These are phyloP conservation scores for Molanna angustata DNA, from an alignment of 2,888 invertebrate species.

Conservation along the genomic window DNA sequence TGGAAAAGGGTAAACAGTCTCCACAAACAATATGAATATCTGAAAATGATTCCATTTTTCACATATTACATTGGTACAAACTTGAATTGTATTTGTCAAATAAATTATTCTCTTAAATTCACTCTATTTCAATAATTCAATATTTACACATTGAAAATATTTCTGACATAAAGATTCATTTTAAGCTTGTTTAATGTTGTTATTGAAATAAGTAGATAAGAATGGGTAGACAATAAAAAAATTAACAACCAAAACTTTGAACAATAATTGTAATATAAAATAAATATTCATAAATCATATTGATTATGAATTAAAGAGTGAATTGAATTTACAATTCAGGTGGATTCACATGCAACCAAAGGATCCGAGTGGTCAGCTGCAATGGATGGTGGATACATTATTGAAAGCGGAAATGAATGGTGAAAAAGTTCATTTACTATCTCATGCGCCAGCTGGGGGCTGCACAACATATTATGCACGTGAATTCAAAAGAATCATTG, in stretches of 20 bases:
- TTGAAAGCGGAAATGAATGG: conserved; percentile 67
- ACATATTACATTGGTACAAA: not conserved
- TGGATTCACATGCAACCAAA: conserved; percentile 70
- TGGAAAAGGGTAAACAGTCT: not conserved
- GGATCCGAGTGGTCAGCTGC: conserved; percentile 71
- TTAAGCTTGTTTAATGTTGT: no score
- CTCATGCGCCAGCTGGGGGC: conserved; percentile 78
- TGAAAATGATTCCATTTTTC: not conserved
- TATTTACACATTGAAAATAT: no score
- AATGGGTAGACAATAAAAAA: no score
- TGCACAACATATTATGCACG: conserved; percentile 69
- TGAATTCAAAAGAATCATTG: conserved; percentile 65
- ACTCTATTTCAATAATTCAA: no score
- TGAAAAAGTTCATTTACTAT: conserved; percentile 78
- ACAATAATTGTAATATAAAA: no score
- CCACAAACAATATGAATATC: not conserved
- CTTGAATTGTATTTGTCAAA: not conserved
- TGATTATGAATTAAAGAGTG: no score
- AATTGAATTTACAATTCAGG: conserved; percentile 42
- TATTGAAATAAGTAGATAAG: no score
- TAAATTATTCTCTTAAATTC: not conserved
- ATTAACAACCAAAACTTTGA: no score
- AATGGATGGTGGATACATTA: conserved; percentile 80
- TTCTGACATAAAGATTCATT: no score
- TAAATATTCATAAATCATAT: no score